Conservation (phyloP, 2,113 vertebrate species). For the Chaetura pelagica region DNA sequence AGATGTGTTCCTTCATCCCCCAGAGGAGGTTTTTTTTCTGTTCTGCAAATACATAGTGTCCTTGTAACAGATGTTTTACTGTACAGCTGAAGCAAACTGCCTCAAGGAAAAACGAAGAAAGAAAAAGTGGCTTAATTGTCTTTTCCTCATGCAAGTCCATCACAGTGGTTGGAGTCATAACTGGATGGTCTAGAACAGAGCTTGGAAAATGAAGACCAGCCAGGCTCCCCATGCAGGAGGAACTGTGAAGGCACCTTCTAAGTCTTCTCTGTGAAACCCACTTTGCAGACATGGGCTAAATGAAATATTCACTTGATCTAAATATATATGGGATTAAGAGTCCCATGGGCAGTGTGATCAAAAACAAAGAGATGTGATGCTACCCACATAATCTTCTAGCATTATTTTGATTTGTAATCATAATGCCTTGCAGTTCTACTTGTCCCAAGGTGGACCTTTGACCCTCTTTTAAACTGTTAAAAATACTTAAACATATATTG, state of each 20-base stretch:
- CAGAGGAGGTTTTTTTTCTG: background rate
- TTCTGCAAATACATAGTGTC: background rate
- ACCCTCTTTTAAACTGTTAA: background rate
- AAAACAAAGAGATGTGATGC: background rate
- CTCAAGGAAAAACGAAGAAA: background rate
- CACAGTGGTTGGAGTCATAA: background rate
- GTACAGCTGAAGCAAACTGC: background rate
- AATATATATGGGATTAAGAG: background rate
- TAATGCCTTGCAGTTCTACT: background rate
- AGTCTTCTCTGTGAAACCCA: background rate
- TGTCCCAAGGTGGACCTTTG: background rate
- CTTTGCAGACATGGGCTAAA: background rate
- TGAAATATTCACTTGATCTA: background rate
- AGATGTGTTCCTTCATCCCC: background rate
- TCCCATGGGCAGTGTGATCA: fast-evolving
- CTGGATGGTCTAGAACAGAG: background rate
- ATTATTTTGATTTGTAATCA: background rate
- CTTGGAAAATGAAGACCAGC: background rate
- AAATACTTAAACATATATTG: background rate
- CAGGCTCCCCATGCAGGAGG: background rate
- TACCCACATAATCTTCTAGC: background rate
- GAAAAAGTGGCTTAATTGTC: background rate
- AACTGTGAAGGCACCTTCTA: background rate
- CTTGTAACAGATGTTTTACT: background rate
- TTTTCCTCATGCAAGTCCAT: fast-evolving